These are phyloP conservation scores for Vesta saturnalis DNA, from an alignment of 2,888 invertebrate species.

Conservation along the genomic window DNA sequence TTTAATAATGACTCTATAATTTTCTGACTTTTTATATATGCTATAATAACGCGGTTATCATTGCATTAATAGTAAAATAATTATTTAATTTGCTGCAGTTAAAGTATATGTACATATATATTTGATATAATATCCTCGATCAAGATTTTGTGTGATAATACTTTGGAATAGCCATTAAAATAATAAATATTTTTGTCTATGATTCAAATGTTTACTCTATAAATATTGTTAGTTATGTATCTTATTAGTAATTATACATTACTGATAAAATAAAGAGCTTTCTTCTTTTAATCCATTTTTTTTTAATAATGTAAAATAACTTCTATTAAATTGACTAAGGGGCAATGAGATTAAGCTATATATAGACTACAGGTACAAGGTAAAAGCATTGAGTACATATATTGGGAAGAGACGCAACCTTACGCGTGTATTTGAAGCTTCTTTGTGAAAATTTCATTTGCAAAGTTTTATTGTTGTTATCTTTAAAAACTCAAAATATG, in stretches of 20 bases:
- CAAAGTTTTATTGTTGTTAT: too few relatives aligned
- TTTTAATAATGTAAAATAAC: too few relatives aligned
- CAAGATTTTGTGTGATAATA: conserved; percentile 42
- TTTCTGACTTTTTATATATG: conserved; percentile 16
- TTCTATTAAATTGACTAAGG: too few relatives aligned
- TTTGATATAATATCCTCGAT: conserved; percentile 26
- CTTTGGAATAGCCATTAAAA: conserved; percentile 44
- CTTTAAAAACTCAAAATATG: too few relatives aligned
- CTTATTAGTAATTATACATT: conserved; percentile 28
- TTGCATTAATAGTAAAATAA: conserved; percentile 17
- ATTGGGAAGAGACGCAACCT: too few relatives aligned
- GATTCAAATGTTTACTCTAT: conserved; percentile 27
- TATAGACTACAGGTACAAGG: too few relatives aligned
- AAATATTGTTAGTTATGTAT: conserved; percentile 32
- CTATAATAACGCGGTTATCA: conserved; percentile 18
- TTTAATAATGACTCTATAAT: conserved; percentile 10
- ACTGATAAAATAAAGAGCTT: conserved; percentile 29
- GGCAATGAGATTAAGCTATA: too few relatives aligned
- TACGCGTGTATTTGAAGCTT: too few relatives aligned
- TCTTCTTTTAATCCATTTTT: conserved; percentile 16
- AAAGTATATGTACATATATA: conserved; percentile 23
- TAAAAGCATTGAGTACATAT: too few relatives aligned
- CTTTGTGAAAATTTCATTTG: too few relatives aligned
- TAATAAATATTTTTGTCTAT: conserved; percentile 47
- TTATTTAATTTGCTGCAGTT: conserved; percentile 24